Base-by-base conservation (phyloP, 2,113 vertebrate species). In the Pyxicephalus adspersus region DNA sequence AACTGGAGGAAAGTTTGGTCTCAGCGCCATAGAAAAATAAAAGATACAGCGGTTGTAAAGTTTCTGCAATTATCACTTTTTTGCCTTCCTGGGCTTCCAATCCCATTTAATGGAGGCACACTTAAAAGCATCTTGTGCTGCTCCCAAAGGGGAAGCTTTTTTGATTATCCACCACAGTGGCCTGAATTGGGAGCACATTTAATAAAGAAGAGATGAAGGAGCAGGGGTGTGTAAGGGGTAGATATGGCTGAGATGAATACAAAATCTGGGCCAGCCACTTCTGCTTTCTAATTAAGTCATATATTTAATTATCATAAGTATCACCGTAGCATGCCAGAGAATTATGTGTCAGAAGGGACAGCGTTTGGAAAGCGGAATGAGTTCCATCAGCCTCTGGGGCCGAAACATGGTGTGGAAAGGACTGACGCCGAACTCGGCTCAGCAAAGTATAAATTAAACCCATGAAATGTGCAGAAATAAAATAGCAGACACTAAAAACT, bases 251-350 rank as follows among this genome's bases (percentile, higher is more conserved):
- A 70, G 54, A 79, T 68, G 76, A 67, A 67, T 8, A 52, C 63
- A 3, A 76, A 60, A 80, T 45, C 19, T 72, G 67, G 78, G 78
- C 61, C 58, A 54, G 68, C 17, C 78, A 58, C 77, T 71, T 81
- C 67, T 73, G 67, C 7, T 55, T 72, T 73, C 25, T 72, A 81
- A 81, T 81, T 81, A 81, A 81, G 78, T 81, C 58, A 81, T 72
- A 73, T 52, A 73, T 81, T 73, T 81, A 81, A 81, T 81, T 73
- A 81, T 81, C 78, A 64, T 72, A 81, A 73, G 78, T 81, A 81
- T 81, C 67, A 26, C 20, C 25, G n/a, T 80, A 58, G 38, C 67
- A 23, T 26, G 78, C 26, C 78, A 55, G 78, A 60, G 51, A 74
- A 34, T 45, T 45, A 52, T 54, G 79, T 64, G 79, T 73, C 79